These are phyloP conservation scores for Pachydiplax longipennis DNA, from an alignment of 2,888 invertebrate genomes.

Conservation along the genomic window DNA sequence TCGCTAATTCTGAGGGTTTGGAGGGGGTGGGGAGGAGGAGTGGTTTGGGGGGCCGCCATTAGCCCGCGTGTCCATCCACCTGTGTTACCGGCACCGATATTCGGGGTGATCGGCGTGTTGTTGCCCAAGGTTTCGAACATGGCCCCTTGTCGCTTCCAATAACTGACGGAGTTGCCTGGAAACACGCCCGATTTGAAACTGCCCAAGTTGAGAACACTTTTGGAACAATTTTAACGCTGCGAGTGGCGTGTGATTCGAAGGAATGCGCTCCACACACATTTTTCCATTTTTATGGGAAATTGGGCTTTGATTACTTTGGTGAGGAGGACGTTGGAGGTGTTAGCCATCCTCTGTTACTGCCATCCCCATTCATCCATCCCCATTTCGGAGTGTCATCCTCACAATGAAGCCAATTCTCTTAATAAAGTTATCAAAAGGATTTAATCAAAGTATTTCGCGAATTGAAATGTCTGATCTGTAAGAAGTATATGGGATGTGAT, in stretches of 20 bases:
- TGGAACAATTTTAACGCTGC: constrained; percentile 16
- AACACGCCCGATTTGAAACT: constrained; percentile 25
- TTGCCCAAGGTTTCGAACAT: neutral
- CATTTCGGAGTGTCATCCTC: too few relatives aligned
- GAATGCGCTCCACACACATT: neutral
- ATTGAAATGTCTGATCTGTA: too few relatives aligned
- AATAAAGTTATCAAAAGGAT: too few relatives aligned
- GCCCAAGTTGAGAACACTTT: constrained; percentile 20
- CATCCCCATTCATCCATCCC: too few relatives aligned
- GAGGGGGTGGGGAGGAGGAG: neutral
- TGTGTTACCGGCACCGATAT: neutral
- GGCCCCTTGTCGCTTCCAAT: constrained; percentile 18
- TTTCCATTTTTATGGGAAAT: neutral
- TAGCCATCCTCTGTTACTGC: too few relatives aligned
- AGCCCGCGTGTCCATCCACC: constrained; percentile 22
- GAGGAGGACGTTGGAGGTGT: too few relatives aligned
- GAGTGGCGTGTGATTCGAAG: neutral
- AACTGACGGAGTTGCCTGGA: neutral
- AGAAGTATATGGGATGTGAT: too few relatives aligned
- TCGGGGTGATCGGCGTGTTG: neutral
- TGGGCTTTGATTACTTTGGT: neutral
- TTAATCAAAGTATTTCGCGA: too few relatives aligned
- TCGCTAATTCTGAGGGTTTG: neutral
- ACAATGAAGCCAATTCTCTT: too few relatives aligned
- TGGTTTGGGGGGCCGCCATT: neutral